A percentile compares a stretch with the other conserved stretches of the same genome.
phyloP scores from a whole-genome alignment of 37 sponge, comb jelly and placozoan species.

The Cliona cf. orientalis region DNA sequence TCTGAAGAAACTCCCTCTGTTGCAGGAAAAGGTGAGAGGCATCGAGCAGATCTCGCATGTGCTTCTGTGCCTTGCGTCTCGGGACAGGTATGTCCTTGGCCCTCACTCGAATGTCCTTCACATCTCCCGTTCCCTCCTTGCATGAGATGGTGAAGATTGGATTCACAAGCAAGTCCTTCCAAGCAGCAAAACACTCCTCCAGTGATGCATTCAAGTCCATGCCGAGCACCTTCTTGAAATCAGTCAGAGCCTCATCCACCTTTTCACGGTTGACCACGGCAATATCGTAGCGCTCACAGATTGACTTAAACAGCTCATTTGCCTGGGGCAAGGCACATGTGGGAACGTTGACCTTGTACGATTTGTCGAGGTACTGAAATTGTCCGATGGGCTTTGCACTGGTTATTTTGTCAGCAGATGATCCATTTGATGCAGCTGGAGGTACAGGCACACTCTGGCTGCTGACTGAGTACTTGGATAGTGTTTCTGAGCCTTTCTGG shows the following conservation, averaged over 20 bases:
- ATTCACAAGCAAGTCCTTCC: constrained; percentile 26
- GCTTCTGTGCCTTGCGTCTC: constrained; percentile 48
- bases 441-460: too few relatives aligned
- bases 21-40: constrained; percentile 40
- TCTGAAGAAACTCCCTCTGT: constrained; percentile 42
- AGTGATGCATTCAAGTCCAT: constrained; percentile 12
- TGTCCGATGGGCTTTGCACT: constrained; percentile 6
- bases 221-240: constrained; percentile 28
- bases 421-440: too few relatives aligned
- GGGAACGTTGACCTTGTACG: constrained; percentile 17
- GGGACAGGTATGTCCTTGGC: constrained; percentile 29
- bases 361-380: constrained; percentile 20
- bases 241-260: constrained; percentile 32
- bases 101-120: constrained; percentile 27
- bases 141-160: constrained; percentile 21
- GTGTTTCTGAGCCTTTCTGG: too few relatives aligned
- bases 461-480: too few relatives aligned
- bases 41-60: constrained; percentile 40
- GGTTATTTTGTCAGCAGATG: too few relatives aligned
- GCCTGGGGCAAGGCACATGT: constrained; percentile 22
- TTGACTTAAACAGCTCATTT: constrained; percentile 45
- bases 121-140: neutral
- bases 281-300: constrained; percentile 50
- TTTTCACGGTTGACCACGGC: constrained; percentile 43
- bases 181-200: constrained; percentile 20